Percentiles rank a stretch among this genome's conserved stretches.
phyloP scores from a whole-genome alignment of 2,888 invertebrate genomes.

The Andrena bicolor region DNA sequence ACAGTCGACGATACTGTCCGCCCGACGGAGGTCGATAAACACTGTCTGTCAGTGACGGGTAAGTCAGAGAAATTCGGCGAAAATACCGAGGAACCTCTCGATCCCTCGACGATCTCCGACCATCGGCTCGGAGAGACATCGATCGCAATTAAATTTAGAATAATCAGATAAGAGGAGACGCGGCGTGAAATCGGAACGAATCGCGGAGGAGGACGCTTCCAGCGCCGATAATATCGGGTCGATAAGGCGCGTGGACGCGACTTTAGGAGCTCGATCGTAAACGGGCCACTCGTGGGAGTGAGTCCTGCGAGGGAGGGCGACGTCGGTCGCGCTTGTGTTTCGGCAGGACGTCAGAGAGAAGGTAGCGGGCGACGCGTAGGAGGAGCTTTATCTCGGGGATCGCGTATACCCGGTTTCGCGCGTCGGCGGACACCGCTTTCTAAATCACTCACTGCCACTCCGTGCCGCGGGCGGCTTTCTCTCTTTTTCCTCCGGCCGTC shows the following conservation, averaged over 20 bases:
- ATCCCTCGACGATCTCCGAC: no score
- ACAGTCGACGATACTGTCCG: background rate
- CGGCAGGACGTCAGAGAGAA: constrained; percentile 67
- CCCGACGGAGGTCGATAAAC: constrained; percentile 5
- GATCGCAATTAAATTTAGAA: constrained; percentile 38
- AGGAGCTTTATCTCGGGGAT: constrained; percentile 77
- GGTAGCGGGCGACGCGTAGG: constrained; percentile 66
- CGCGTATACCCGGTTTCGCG: constrained; percentile 71
- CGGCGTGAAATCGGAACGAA: background rate
- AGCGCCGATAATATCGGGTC: background rate
- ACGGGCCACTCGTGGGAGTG: constrained; percentile 38
- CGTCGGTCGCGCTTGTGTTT: constrained; percentile 23
- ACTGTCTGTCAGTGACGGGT: constrained; percentile 20
- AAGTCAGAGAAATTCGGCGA: no score
- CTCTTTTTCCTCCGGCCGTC: constrained; percentile 63
- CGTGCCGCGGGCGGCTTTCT: constrained; percentile 56
- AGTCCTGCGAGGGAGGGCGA: background rate
- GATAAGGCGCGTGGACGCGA: constrained; percentile 51
- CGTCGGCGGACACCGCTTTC: constrained; percentile 80
- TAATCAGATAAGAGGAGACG: constrained; percentile 8
- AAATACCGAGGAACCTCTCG: no score
- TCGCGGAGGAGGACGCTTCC: background rate
- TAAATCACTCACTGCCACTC: constrained; percentile 76
- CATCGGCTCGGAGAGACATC: constrained; percentile 26
- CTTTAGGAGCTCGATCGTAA: constrained; percentile 33